These are phyloP conservation scores for Anaspis maculata DNA, from an alignment of 2,888 invertebrate genomes.

Conservation along the genomic window DNA sequence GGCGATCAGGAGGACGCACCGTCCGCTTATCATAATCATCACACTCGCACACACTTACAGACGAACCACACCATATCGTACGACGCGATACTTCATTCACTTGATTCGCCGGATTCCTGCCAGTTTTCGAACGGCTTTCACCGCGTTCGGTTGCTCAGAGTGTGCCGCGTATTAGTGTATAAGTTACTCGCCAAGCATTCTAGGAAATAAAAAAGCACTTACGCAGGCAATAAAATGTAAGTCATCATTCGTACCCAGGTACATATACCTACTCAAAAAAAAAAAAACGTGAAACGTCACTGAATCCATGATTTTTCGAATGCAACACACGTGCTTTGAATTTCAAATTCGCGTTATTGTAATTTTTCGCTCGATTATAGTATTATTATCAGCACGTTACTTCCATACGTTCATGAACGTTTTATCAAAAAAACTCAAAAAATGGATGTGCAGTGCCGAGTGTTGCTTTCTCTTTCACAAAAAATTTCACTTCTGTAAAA, in stretches of 20 bases:
- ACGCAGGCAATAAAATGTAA: too few relatives aligned
- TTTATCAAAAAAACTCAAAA: not conserved
- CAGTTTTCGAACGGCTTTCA: slow-evolving; percentile 8
- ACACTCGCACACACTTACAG: too few relatives aligned
- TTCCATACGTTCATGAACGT: not conserved
- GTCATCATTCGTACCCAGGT: too few relatives aligned
- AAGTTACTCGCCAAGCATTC: too few relatives aligned
- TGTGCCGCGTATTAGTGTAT: too few relatives aligned
- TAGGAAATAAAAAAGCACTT: too few relatives aligned
- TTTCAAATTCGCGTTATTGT: slow-evolving; percentile 1
- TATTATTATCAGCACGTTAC: too few relatives aligned
- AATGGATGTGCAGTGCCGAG: not conserved
- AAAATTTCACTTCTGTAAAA: slow-evolving; percentile 1
- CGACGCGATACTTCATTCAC: slow-evolving; percentile 12
- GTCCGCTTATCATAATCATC: too few relatives aligned
- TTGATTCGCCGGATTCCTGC: slow-evolving; percentile 9
- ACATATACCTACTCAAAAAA: too few relatives aligned
- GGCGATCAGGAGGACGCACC: too few relatives aligned
- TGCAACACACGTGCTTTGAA: not conserved
- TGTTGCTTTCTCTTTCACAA: not conserved
- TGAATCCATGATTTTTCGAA: not conserved
- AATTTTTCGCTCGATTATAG: slow-evolving; percentile 1
- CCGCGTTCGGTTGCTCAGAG: not conserved
- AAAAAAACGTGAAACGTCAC: too few relatives aligned
- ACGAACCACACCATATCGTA: slow-evolving; percentile 9